Evolutionary conservation across 2,113 vertebrate genomes (phyloP).

Genomic region (Carlito syrichta): DNA sequence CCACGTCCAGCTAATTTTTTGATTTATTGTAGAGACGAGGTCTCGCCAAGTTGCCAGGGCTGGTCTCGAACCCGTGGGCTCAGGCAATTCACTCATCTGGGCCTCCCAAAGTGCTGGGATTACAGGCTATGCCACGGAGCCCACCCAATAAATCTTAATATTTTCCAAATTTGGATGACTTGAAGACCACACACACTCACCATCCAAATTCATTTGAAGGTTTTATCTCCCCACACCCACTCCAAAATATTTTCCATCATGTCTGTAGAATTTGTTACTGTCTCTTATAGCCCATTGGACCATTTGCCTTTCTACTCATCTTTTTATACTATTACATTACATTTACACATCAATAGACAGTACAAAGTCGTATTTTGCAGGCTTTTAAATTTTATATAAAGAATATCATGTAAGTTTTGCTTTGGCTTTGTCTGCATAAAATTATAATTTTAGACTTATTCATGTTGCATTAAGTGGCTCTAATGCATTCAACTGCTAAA

Average conservation of each 20-base stretch:
- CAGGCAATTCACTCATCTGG: too few species aligned
- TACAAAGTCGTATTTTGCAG: background rate
- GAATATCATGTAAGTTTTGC: background rate
- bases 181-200: background rate
- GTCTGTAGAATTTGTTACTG: background rate
- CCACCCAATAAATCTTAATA: background rate
- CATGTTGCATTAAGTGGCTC: background rate
- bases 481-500: background rate
- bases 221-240: background rate
- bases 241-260: background rate
- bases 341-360: background rate
- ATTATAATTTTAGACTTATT: constrained; percentile 2
- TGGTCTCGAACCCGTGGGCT: too few species aligned
- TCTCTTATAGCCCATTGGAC: too few species aligned
- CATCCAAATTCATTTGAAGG: background rate
- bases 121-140: too few species aligned
- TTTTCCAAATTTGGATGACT: background rate
- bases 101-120: too few species aligned
- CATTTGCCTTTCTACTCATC: too few species aligned
- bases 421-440: background rate
- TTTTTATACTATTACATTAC: background rate
- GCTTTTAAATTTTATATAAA: background rate
- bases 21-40: too few species aligned
- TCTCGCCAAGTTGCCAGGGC: too few species aligned
- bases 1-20: too few species aligned